A percentile compares a stretch with the other conserved stretches of the same genome.
Evolutionary conservation across 2,113 vertebrate species (phyloP).

Genomic region (Cochlearius cochlearius): DNA sequence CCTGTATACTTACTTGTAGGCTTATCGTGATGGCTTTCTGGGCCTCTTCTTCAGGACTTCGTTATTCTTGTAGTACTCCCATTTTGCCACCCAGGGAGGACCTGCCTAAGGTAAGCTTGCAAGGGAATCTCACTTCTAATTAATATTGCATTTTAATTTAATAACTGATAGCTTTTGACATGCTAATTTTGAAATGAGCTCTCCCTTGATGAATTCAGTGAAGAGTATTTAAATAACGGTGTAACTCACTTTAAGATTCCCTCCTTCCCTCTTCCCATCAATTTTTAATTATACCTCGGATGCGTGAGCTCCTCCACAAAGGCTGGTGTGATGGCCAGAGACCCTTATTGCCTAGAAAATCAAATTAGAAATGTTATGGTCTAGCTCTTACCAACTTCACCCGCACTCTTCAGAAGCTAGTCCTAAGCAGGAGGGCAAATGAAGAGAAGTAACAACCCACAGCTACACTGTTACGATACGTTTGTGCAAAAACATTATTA

Average conservation of each 20-base stretch:
- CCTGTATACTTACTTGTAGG: not conserved
- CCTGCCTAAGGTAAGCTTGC: not conserved
- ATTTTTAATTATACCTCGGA: not conserved
- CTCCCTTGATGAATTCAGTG: conserved; percentile 31
- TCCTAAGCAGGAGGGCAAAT: not conserved
- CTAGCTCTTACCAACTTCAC: not conserved
- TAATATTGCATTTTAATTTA: conserved; percentile 45
- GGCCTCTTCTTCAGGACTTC: not conserved
- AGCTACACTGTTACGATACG: not conserved
- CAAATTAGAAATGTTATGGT: not conserved
- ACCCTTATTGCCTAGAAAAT: not conserved
- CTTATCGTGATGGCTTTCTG: not conserved
- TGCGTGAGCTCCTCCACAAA: not conserved
- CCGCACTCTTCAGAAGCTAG: not conserved
- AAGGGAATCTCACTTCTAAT: conserved; percentile 50
- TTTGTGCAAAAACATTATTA: not conserved
- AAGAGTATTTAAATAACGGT: conserved; percentile 40
- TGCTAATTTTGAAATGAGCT: conserved; percentile 34
- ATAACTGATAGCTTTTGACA: conserved; percentile 21
- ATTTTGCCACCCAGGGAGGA: not conserved
- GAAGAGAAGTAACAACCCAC: not conserved
- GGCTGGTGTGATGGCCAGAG: not conserved
- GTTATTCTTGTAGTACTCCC: not conserved
- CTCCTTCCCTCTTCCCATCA: not conserved
- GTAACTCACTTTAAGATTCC: not conserved